A percentile compares a stretch with the other conserved stretches of the same genome.
Conservation (phyloP, 2,113 vertebrate species). For the Callocephalon fimbriatum region DNA sequence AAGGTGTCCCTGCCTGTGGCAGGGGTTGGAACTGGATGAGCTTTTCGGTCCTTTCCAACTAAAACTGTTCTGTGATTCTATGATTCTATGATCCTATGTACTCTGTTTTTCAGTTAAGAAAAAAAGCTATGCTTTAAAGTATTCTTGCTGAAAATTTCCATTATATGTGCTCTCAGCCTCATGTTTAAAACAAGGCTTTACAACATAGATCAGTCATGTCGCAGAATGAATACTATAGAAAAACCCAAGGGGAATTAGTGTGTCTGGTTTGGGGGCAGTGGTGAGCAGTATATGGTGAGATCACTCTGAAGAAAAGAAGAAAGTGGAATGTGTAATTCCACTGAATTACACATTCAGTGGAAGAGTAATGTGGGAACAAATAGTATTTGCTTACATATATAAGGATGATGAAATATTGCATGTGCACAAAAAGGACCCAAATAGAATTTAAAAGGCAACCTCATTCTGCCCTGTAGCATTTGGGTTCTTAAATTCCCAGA, state of each 20-base stretch:
- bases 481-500: neutral
- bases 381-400: fast-evolving
- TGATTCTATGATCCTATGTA: neutral
- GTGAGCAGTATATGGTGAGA: fast-evolving
- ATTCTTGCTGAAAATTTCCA: neutral
- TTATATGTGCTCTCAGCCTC: fast-evolving
- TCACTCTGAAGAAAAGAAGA: neutral
- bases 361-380: neutral
- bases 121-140: neutral
- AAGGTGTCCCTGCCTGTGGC: neutral
- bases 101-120: neutral
- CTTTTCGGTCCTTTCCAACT: neutral
- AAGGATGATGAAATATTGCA: neutral
- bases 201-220: neutral
- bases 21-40: neutral
- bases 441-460: neutral
- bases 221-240: neutral
- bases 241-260: neutral
- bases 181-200: neutral
- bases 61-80: neutral
- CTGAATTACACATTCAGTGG: neutral
- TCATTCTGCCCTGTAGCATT: neutral
- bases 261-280: neutral
- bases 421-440: neutral
- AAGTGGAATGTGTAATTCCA: neutral